Base-by-base conservation (phyloP, 2,113 vertebrate genomes). In the Triplophysa rosa region DNA sequence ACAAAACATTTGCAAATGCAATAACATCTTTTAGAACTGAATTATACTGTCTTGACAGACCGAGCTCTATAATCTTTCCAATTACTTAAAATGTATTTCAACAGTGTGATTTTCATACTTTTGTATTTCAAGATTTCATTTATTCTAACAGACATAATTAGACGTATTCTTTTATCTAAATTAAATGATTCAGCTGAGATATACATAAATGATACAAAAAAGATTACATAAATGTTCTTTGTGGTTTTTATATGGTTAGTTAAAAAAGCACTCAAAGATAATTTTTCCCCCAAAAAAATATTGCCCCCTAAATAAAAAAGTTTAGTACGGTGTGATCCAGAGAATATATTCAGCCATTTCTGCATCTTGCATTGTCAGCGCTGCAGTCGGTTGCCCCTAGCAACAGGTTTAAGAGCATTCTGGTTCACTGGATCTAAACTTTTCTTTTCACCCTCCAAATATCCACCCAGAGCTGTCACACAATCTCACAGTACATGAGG, bases 351-450 rank as follows among this genome's bases (percentile, higher is more conserved):
- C 45, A 65, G 61, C 12, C 37, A 17, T 67, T 37, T 69, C 59
- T 29, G 45, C 21, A 37, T 70, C 77, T 49, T 78, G 11, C 67
- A 23, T 23, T 42, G 61, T 79, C 63, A 79, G 76, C 54, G 29
- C 63, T 67, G 72, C 67, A 64, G 68, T 21, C 78, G 73, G 84
- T 85, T 83, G 68, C 81, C 78, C 84, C 7, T 84, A 62, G 81
- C 81, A 85, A 80, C 84, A 77, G 13, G 71, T 80, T 49, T 54
- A 61, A 72, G 40, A 69, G 74, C 66, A 45, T 66, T 65, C n/a
- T 26, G 54, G 58, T 11, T 52, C 14, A 76, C 42, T 24, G 29
- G 62, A 3, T 70, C 19, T 45, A 56, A 80, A 65, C 42, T 66
- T 77, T n/a, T 68, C 23, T 23, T 37, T 26, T 11, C n/a, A 11